Evolutionary conservation across 2,113 vertebrate species (phyloP).

Genomic region (Clinocottus analis): DNA sequence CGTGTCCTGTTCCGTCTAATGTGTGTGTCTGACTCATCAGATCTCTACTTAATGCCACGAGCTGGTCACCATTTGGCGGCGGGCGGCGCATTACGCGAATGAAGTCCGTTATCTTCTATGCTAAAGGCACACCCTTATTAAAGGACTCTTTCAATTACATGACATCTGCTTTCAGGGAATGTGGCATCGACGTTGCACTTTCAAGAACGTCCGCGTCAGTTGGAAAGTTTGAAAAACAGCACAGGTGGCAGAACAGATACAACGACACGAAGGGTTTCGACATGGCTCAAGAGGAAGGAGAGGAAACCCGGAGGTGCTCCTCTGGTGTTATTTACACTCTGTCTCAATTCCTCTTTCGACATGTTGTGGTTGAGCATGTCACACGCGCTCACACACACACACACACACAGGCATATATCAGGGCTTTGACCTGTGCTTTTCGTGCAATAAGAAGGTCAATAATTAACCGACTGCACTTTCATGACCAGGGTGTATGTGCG

Average conservation of each 20-base stretch:
- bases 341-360: slow-evolving; percentile 61
- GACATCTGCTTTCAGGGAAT: slow-evolving; percentile 10
- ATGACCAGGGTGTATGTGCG: slow-evolving; percentile 9
- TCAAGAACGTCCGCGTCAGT: slow-evolving; percentile 35
- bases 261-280: slow-evolving; percentile 35
- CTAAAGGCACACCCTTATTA: background rate
- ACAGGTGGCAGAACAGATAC: slow-evolving; percentile 45
- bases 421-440: slow-evolving; percentile 28
- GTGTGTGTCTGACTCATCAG: slow-evolving; percentile 7
- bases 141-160: background rate
- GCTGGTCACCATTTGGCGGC: no score
- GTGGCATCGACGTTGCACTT: slow-evolving; percentile 15
- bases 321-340: slow-evolving; percentile 42
- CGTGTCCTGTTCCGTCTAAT: background rate
- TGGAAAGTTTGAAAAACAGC: slow-evolving; percentile 64
- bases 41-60: slow-evolving; percentile 3
- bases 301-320: slow-evolving; percentile 23
- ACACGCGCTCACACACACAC: background rate
- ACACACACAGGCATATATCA: background rate
- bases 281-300: slow-evolving; percentile 53
- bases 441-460: slow-evolving; percentile 43
- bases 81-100: background rate
- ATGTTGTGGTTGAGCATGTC: slow-evolving; percentile 15
- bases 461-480: slow-evolving; percentile 33
- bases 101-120: background rate